Conservation (phyloP, 2,888 invertebrate species). For the Drosophila conformis region DNA sequence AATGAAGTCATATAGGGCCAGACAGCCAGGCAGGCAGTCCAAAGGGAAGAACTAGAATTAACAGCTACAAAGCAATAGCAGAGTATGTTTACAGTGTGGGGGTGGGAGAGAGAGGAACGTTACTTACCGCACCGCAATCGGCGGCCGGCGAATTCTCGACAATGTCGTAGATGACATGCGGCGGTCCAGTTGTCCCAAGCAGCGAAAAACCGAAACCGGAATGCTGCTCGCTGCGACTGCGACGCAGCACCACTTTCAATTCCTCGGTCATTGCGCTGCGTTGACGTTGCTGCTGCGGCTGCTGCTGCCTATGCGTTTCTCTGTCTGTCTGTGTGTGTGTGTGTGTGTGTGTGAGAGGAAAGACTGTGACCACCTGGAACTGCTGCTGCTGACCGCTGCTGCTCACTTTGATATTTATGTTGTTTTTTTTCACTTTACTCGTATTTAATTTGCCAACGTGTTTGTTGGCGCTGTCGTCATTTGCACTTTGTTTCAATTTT, state of each 20-base stretch:
- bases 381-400: constrained; percentile 40
- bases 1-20: constrained; percentile 56
- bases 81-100: constrained; percentile 2
- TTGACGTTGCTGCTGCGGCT: constrained; percentile 48
- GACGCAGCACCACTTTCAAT: constrained; percentile 94
- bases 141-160: constrained; percentile 97
- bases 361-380: constrained; percentile 59
- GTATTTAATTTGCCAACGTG: constrained; percentile 54
- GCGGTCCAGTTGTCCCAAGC: constrained; percentile 95
- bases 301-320: constrained; percentile 48
- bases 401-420: constrained; percentile 46
- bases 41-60: constrained; percentile 35
- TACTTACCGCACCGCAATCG: constrained; percentile 88
- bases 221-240: constrained; percentile 92
- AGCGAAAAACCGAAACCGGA: constrained; percentile 96
- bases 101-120: constrained; percentile 3
- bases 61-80: constrained; percentile 15
- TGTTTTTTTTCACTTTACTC: constrained; percentile 32
- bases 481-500: constrained; percentile 58
- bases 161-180: constrained; percentile 97
- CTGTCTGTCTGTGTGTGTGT: constrained; percentile 51
- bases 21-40: constrained; percentile 13
- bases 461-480: constrained; percentile 55
- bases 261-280: constrained; percentile 89
- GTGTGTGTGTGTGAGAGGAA: constrained; percentile 8